Evolutionary conservation across 2,113 vertebrate genomes (phyloP).

Genomic region (Microcebus griseorufus): DNA sequence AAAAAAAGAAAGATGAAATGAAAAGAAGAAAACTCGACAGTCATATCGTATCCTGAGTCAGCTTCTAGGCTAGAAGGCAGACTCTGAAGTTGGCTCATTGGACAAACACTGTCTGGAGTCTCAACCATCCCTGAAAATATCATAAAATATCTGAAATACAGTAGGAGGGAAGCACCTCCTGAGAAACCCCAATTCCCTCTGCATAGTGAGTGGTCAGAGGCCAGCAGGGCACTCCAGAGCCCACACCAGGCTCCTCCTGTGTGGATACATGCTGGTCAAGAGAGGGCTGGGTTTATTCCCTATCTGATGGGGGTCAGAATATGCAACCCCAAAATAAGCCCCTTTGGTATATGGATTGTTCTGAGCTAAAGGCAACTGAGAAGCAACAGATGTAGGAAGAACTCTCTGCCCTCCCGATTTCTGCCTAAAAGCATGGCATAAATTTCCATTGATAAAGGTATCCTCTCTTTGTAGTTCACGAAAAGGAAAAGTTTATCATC

Average conservation of each 20-base stretch:
- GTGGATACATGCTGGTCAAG: not conserved
- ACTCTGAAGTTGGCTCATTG: not conserved
- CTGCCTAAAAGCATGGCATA: not conserved
- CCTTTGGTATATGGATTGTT: not conserved
- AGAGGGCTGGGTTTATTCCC: not conserved
- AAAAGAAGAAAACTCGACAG: not conserved
- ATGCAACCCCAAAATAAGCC: not conserved
- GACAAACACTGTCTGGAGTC: not conserved
- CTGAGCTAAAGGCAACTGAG: not conserved
- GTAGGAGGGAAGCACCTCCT: accelerated
- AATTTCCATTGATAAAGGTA: not conserved
- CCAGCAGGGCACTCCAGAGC: not conserved
- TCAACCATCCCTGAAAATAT: not conserved
- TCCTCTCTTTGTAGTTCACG: not conserved
- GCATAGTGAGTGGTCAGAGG: not conserved
- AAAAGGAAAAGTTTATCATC: not conserved
- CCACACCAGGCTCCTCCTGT: accelerated
- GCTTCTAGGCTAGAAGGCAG: not conserved
- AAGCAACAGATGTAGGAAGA: not conserved
- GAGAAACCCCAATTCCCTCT: not conserved
- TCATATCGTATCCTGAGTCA: not conserved
- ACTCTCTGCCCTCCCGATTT: no score
- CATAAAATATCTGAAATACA: not conserved
- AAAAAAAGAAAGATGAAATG: not conserved
- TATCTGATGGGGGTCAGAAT: not conserved